phyloP scores from a whole-genome alignment of 2,113 vertebrate species.

The Todiramphus chloris region DNA sequence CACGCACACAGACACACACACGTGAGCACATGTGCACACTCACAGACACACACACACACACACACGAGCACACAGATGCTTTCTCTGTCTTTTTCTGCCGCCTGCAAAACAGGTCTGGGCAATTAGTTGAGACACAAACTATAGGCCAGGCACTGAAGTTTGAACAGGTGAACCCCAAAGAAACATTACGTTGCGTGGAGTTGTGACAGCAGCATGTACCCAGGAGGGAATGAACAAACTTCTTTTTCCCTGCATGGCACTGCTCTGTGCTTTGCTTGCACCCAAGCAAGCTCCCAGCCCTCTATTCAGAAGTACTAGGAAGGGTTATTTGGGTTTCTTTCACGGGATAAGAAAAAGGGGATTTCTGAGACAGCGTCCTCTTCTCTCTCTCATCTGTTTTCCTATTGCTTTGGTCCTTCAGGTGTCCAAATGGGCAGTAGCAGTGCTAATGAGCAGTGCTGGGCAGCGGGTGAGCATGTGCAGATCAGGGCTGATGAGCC shows the following conservation, averaged over 20 bases:
- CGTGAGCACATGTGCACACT: no score
- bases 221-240: background rate
- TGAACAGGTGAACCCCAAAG: background rate
- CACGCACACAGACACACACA: no score
- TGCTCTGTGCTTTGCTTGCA: background rate
- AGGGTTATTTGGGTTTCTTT: background rate
- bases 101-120: background rate
- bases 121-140: background rate
- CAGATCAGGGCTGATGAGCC: background rate
- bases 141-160: background rate
- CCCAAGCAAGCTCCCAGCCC: background rate
- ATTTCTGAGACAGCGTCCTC: background rate
- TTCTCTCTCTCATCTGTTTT: background rate
- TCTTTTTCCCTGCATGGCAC: background rate
- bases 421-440: background rate
- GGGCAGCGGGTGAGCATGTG: background rate
- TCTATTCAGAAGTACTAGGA: background rate
- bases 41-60: no score
- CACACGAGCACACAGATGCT: no score
- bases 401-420: background rate
- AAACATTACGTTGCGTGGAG: rapidly evolving
- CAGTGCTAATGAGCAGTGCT: background rate
- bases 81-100: background rate
- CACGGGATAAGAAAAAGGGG: background rate
- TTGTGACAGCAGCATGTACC: background rate